A percentile compares a stretch with the other conserved stretches of the same genome.
Evolutionary conservation across 2,888 invertebrate species (phyloP).

Genomic region (Melinaea menophilus): DNA sequence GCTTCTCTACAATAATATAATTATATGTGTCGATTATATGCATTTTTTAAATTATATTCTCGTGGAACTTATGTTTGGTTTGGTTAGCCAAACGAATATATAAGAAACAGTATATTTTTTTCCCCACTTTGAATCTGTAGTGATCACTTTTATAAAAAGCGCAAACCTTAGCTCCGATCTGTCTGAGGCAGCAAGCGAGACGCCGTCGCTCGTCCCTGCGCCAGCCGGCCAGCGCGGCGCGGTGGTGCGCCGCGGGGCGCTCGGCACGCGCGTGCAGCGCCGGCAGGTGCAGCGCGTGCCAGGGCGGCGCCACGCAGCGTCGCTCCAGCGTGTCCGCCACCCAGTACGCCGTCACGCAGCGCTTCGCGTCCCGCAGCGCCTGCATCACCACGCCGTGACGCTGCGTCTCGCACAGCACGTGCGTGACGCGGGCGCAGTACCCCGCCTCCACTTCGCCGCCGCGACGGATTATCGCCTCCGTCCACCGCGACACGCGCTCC

Average conservation of each 20-base stretch:
- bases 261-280: conserved; percentile 81
- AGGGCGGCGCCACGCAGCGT: conserved; percentile 93
- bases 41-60: too few species aligned
- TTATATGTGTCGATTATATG: too few species aligned
- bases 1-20: too few species aligned
- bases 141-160: not conserved
- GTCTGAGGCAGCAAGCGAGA: conserved; percentile 89
- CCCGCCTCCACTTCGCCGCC: conserved; percentile 93
- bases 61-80: too few species aligned
- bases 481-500: conserved; percentile 80
- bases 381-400: conserved; percentile 93
- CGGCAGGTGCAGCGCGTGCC: conserved; percentile 96
- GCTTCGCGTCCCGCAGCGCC: conserved; percentile 82
- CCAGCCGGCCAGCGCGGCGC: conserved; percentile 93
- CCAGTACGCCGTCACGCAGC: conserved; percentile 91
- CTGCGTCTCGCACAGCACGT: conserved; percentile 94
- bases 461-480: conserved; percentile 84
- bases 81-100: too few species aligned
- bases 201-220: conserved; percentile 89
- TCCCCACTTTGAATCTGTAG: too few species aligned
- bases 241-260: conserved; percentile 85
- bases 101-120: too few species aligned
- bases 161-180: conserved; percentile 88
- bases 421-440: conserved; percentile 92
- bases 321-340: conserved; percentile 92